These are phyloP conservation scores for Nematopogon swammerdamellus DNA, from an alignment of 2,888 invertebrate genomes.

Conservation along the genomic window DNA sequence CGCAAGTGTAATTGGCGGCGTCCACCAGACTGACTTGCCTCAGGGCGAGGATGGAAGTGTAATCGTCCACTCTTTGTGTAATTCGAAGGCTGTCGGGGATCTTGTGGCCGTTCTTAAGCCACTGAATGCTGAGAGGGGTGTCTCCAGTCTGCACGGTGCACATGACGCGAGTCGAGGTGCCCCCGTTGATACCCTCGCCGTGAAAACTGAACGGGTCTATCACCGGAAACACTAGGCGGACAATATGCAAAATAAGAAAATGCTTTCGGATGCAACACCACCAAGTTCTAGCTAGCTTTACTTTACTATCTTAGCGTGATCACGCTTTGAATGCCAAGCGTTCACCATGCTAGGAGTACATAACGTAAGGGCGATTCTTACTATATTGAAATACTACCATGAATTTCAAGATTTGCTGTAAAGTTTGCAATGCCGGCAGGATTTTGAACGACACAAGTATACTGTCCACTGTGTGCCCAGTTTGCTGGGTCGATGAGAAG, in stretches of 20 bases:
- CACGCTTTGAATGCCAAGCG: background rate
- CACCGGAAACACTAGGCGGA: constrained; percentile 35
- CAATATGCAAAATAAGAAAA: background rate
- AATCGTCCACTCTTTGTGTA: constrained; percentile 39
- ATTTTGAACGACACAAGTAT: constrained; percentile 72
- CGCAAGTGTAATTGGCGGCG: constrained; percentile 57
- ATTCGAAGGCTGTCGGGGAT: constrained; percentile 13
- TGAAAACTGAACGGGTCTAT: constrained; percentile 52
- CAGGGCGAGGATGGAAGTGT: constrained; percentile 40
- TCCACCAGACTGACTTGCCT: constrained; percentile 32
- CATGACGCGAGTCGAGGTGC: constrained; percentile 51
- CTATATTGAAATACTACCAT: constrained; percentile 50
- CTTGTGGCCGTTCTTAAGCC: constrained; percentile 53
- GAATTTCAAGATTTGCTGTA: constrained; percentile 67
- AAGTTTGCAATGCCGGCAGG: constrained; percentile 66
- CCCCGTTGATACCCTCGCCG: constrained; percentile 44
- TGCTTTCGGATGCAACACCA: background rate
- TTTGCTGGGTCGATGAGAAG: constrained; percentile 62
- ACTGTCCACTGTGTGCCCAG: constrained; percentile 69
- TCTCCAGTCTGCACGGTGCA: constrained; percentile 77
- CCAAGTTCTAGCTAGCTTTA: background rate
- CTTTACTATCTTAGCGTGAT: no score
- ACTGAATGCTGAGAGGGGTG: constrained; percentile 69
- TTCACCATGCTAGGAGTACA: background rate
- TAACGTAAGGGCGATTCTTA: background rate